Base-by-base conservation (phyloP, 2,797 vertebrate genomes). In the Calcarius lapponicus region DNA sequence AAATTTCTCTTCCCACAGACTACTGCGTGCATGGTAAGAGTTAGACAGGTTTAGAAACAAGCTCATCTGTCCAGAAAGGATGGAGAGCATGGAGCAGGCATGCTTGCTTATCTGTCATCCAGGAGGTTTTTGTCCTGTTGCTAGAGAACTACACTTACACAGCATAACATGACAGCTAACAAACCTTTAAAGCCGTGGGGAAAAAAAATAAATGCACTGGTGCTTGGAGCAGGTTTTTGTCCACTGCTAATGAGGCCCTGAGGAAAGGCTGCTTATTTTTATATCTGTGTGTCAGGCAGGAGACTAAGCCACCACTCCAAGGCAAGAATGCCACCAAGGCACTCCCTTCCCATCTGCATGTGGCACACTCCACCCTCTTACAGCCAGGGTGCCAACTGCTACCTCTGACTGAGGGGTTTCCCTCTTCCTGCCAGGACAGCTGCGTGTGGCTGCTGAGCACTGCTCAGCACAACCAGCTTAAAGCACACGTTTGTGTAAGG, bases 361-460 rank as follows among this genome's bases (percentile, higher is more conserved):
- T 34, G 24, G 7, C 2, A 0, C 4, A 1, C 4, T 34, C 15
- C 66, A 25, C 12, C 13, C 10, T 0, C 24, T n/a, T 36, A 18
- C 9, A 83, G 34, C 38, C 58, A 1, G 3, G 11, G 21, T 76
- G 16, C 8, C 0, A 0, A 45, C 36, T 66, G n/a, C 31, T n/a
- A 0, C 31, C 21, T 67, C 14, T 29, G 5, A 24, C 12, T 24
- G 28, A 10, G 36, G 9, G 4, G 2, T 57, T 76, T 73, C 21
- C 10, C 26, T 82, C 20, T 45, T 71, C 0, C 0, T 50, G 19
- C 17, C 6, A 28, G 19, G 38, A 34, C 11, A 75, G 6, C 32
- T 22, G 5, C 0, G 1, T 60, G 34, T 1, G 4, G 21, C 62
- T 84, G 53, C 40, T 3, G 2, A 78, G 53, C 53, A 29, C 14